phyloP scores from a whole-genome alignment of 2,888 invertebrate genomes.

The Eledone cirrhosa region DNA sequence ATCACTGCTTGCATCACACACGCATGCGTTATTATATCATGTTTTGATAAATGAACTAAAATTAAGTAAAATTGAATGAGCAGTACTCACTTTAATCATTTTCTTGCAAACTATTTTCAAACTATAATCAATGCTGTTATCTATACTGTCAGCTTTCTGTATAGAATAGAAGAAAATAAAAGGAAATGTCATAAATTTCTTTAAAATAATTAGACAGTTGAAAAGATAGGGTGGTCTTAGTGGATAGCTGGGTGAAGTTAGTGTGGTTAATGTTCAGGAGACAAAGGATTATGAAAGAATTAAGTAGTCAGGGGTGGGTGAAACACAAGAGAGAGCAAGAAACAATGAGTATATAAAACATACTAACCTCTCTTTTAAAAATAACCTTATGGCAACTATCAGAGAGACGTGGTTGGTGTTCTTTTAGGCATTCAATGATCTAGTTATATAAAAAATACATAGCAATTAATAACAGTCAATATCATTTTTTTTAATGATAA shows the following conservation, averaged over 20 bases:
- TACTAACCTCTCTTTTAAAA: conserved; percentile 76
- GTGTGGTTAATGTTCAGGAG: too few relatives aligned
- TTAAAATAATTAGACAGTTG: too few relatives aligned
- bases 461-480: too few relatives aligned
- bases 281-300: not conserved
- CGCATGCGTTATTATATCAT: too few relatives aligned
- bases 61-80: too few relatives aligned
- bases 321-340: not conserved
- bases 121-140: conserved; percentile 87
- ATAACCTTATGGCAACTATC: conserved; percentile 80
- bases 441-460: conserved; percentile 36
- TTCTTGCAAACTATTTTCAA: conserved; percentile 85
- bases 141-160: conserved; percentile 82
- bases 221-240: too few relatives aligned
- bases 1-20: too few relatives aligned
- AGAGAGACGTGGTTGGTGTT: conserved; percentile 72
- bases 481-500: too few relatives aligned
- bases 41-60: too few relatives aligned
- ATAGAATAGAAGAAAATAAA: conserved; percentile 31
- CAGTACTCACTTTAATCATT: conserved; percentile 75
- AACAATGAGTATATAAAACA: not conserved
- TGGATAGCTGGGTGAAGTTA: too few relatives aligned
- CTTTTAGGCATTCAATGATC: conserved; percentile 71
- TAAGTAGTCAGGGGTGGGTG: not conserved
- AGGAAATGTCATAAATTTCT: not conserved